These are phyloP conservation scores for Harlomillsia oculata DNA, from an alignment of 1,140 invertebrate species.

Conservation along the genomic window DNA sequence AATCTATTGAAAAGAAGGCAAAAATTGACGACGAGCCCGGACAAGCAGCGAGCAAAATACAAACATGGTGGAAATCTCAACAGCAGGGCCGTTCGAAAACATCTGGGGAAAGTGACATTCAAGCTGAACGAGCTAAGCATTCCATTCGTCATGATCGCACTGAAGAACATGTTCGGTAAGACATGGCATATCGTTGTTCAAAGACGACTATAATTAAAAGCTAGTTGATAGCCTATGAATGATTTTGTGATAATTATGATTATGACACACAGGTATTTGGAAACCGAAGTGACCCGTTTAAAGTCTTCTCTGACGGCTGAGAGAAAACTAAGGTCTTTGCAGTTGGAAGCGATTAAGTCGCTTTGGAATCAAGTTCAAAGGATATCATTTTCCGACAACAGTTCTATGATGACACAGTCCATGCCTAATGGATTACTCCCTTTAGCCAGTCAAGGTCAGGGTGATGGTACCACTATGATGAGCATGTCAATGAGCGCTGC, in stretches of 20 bases:
- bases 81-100: not conserved
- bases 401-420: conserved; percentile 26
- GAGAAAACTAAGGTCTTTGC: conserved; percentile 27
- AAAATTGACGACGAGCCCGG: conserved; percentile 7
- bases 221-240: no score
- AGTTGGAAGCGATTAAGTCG: conserved; percentile 26
- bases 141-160: conserved; percentile 22
- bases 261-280: conserved; percentile 13
- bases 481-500: conserved; percentile 20
- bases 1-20: not conserved
- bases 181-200: not conserved
- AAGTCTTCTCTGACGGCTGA: conserved; percentile 13
- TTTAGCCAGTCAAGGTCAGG: not conserved
- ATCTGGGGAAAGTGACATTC: conserved; percentile 14
- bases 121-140: conserved; percentile 21
- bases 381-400: conserved; percentile 4
- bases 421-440: conserved; percentile 27
- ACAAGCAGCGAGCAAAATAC: conserved; percentile 22
- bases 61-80: conserved; percentile 29
- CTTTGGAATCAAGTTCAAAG: conserved; percentile 27
- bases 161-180: conserved; percentile 28
- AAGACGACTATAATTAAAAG: no score
- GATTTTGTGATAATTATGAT: no score
- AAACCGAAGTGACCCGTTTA: conserved; percentile 20
- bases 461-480: no score